Evolutionary conservation across 2,888 invertebrate genomes (phyloP), one percentile per base, ranked within the genome.

Genomic region (Drosophila picticornis): DNA sequence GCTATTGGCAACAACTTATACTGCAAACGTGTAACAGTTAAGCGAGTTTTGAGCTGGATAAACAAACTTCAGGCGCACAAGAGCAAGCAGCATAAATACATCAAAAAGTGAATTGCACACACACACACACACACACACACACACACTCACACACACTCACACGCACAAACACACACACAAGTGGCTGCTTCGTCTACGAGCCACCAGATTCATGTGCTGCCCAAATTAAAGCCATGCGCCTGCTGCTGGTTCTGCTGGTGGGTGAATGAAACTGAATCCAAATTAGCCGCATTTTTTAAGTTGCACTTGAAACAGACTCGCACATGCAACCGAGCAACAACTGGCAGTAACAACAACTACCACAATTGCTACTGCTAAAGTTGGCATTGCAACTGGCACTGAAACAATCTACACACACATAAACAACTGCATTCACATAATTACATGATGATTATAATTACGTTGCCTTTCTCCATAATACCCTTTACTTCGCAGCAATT

Each of bases 201-300:
- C 31, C 46, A 69, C 53, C 59, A 59, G 43, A 70, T 56, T 74
- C 64, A 72, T 80, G 83, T 77, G 80, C 64, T 57, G 75, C 65
- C 75, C 80, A 84, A 83, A 82, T 80, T 80, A 71, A 63, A 60
- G 66, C 46, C 65, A 40, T 73, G 58, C 38, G 22, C 51, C 3
- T 22, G 40, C 31, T 16, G 43, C 16, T 43, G 29, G 68, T 72
- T 22, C 22, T 22, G 57, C 31, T 25, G 40, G 73, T 72, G 51
- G 40, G 55, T 31, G 46, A 65, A 72, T 67, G 79, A 81, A 80
- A 72, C 75, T 72, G 72, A 81, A 72, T 71, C 77, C 80, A 84
- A 84, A 87, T 87, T 84, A 84, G 76, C 84, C 78, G 77, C 76
- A 74, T 72, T 87, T 87, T 80, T 75, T 75, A 77, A 73, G 74